Evolutionary conservation across 2,797 vertebrate species (phyloP), one percentile per base, ranked within the genome.

Genomic region (Alca torda): DNA sequence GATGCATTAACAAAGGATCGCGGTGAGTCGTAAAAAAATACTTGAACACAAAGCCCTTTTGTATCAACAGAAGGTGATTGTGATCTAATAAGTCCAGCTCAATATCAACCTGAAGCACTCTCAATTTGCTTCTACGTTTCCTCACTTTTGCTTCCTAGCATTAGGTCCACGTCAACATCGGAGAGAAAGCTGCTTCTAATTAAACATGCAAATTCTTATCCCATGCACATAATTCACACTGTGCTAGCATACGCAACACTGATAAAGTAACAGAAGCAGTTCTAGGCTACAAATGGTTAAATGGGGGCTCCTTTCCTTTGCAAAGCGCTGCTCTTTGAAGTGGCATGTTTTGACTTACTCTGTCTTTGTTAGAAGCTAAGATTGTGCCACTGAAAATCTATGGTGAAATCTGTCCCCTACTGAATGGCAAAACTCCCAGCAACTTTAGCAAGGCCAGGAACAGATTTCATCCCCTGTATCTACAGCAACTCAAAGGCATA

Each of bases 11-110:
- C 89, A 87, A 92, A 95, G 91, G 94, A 87, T 63, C 67, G 48
- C 10, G 68, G 86, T 54, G 61, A 72, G 68, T 11, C 12, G 30
- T 84, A 48, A 45, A 93, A 84, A 95, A 69, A 41, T 31, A 31
- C 70, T 73, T 65, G 76, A 83, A 57, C 65, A 96, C 87, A 97
- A 93, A 94, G 90, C 82, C 65, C 92, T 96, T 97, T 95, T 96
- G 89, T 96, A 57, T 18, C 75, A 84, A 85, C 81, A 73, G 83
- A 76, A 84, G 73, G 46, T 50, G 96, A 96, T 73, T 89, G 87
- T 89, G 93, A 96, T 94, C 92, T 96, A 85, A 3, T 43, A 87
- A 95, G 84, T 83, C 46, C 78, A 81, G 90, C 93, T 96, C 89
- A 75, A 72, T 93, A 95, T 89, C 77, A 41, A 91, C 75, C 60